phyloP scores from a whole-genome alignment of 2,888 invertebrate species.

The Drosophila borborema region DNA sequence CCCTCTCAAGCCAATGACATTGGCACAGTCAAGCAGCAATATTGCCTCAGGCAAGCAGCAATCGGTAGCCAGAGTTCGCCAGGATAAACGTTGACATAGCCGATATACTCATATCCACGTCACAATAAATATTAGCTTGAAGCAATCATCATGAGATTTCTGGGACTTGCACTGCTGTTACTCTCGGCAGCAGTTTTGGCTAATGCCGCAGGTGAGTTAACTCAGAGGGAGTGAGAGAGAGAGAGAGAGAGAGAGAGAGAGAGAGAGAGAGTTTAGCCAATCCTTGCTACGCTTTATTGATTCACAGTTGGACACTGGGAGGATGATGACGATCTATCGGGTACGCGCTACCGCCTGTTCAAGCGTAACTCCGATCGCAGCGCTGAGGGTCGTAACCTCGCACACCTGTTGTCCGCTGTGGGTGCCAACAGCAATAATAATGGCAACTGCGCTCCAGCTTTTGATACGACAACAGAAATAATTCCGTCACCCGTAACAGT shows the following conservation, averaged over 20 bases:
- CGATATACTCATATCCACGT: background rate
- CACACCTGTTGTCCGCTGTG: slow-evolving; percentile 34
- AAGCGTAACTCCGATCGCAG: slow-evolving; percentile 2
- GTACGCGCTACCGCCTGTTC: slow-evolving; percentile 19
- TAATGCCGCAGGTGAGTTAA: slow-evolving; percentile 61
- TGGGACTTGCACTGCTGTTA: slow-evolving; percentile 46
- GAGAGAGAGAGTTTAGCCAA: background rate
- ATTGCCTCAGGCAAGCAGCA: slow-evolving; percentile 55
- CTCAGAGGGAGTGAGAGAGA: background rate
- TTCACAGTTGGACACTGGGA: slow-evolving; percentile 33
- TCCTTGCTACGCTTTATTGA: background rate
- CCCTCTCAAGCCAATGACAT: slow-evolving; percentile 44
- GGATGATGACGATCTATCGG: slow-evolving; percentile 16
- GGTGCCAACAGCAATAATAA: background rate
- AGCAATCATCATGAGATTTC: slow-evolving; percentile 46
- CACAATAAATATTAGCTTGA: background rate
- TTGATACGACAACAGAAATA: accelerated
- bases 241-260: background rate
- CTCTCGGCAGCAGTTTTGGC: slow-evolving; percentile 48
- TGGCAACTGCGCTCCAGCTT: background rate
- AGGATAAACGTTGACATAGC: slow-evolving; percentile 18
- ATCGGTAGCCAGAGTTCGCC: slow-evolving; percentile 5
- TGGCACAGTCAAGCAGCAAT: slow-evolving; percentile 65
- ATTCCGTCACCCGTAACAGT: accelerated
- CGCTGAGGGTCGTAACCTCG: slow-evolving; percentile 35